Percentiles rank a stretch among this genome's conserved stretches.
These are phyloP conservation scores for Gortyna flavago DNA, from an alignment of 2,888 invertebrate species.

Conservation along the genomic window DNA sequence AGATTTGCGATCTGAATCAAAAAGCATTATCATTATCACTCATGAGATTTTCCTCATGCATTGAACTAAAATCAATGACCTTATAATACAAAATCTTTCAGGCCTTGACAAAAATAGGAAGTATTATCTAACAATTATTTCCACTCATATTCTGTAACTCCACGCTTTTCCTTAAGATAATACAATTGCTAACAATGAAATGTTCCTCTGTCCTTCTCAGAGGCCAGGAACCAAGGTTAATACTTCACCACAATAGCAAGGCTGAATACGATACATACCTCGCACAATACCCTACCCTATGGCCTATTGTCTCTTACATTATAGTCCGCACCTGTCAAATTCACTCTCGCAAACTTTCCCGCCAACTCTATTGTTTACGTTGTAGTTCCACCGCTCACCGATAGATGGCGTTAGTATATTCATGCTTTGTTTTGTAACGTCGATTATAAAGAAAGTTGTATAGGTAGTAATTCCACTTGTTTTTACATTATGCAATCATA, in stretches of 20 bases:
- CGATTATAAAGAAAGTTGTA: slow-evolving; percentile 46
- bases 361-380: slow-evolving; percentile 45
- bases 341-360: slow-evolving; percentile 34
- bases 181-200: slow-evolving; percentile 31
- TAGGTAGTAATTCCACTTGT: slow-evolving; percentile 28
- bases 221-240: slow-evolving; percentile 38
- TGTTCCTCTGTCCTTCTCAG: slow-evolving; percentile 31
- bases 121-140: not conserved
- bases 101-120: slow-evolving; percentile 1
- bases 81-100: not conserved
- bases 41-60: not conserved
- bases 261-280: slow-evolving; percentile 33
- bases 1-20: not conserved
- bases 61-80: not conserved
- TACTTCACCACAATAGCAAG: slow-evolving; percentile 47
- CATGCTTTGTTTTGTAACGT: slow-evolving; percentile 2
- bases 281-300: slow-evolving; percentile 47
- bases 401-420: slow-evolving; percentile 59
- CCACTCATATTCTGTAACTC: not conserved
- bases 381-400: slow-evolving; percentile 27
- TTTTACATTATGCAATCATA: slow-evolving; percentile 36
- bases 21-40: not conserved
- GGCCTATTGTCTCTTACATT: slow-evolving; percentile 51
- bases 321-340: slow-evolving; percentile 39
- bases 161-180: slow-evolving; percentile 8